Conservation (phyloP, 2,113 vertebrate genomes). For the Stomatorhinus ivindoensis region DNA sequence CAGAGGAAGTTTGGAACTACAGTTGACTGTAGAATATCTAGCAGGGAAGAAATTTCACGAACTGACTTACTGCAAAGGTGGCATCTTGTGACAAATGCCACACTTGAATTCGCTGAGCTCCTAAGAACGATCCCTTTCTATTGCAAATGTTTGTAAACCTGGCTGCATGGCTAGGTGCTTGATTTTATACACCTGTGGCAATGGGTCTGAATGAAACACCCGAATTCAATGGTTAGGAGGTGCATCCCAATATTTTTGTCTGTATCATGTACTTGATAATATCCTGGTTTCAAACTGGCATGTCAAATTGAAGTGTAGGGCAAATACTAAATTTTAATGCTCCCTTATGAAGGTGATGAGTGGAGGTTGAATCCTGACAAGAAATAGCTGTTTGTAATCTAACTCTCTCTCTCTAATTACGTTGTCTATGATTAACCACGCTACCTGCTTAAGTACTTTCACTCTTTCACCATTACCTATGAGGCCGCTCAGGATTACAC, state of each 20-base stretch:
- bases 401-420: background rate
- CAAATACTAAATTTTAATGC: background rate
- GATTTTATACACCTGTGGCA: background rate
- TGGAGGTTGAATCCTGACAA: background rate
- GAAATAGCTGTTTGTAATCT: background rate
- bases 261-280: background rate
- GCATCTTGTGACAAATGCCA: background rate
- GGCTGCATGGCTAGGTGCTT: background rate
- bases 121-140: background rate
- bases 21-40: background rate
- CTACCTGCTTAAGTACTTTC: background rate
- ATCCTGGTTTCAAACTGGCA: background rate
- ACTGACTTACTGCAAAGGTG: background rate
- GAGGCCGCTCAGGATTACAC: background rate
- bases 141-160: background rate
- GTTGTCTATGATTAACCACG: background rate
- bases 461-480: background rate
- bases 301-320: background rate
- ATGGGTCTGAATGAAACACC: background rate
- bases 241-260: background rate
- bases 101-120: background rate
- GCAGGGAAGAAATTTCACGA: background rate
- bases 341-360: background rate
- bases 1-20: background rate
- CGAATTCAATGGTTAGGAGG: background rate